Conservation (phyloP, 1,140 invertebrate species). For the Asobara japonica region DNA sequence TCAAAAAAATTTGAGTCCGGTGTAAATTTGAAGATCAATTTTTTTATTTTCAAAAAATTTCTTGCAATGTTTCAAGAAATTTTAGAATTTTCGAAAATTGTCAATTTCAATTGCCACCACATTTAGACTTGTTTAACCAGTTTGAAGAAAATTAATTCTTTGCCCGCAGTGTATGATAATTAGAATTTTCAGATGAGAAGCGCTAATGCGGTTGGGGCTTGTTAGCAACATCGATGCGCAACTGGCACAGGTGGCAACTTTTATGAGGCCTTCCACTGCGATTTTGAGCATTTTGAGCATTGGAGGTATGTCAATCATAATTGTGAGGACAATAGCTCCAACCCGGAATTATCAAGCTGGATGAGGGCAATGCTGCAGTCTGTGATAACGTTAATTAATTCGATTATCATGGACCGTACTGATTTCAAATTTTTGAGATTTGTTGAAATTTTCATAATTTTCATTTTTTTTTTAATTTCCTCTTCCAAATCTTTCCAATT, state of each 20-base stretch:
- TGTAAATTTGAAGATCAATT: too few relatives aligned
- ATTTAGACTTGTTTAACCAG: not conserved
- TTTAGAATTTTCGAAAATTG: too few relatives aligned
- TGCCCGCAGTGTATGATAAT: not conserved
- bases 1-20: too few relatives aligned
- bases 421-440: too few relatives aligned
- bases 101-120: not conserved
- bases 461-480: too few relatives aligned
- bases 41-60: too few relatives aligned
- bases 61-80: too few relatives aligned
- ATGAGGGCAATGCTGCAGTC: not conserved
- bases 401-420: not conserved
- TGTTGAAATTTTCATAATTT: too few relatives aligned
- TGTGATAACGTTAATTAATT: conserved; percentile 32
- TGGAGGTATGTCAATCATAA: not conserved
- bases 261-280: not conserved
- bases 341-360: not conserved
- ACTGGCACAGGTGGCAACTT: not conserved
- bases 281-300: not conserved
- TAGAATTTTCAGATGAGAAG: not conserved
- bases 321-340: not conserved
- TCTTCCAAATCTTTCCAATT: too few relatives aligned
- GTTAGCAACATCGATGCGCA: not conserved
- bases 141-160: too few relatives aligned
- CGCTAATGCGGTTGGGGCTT: not conserved